Conservation (phyloP, 1,140 invertebrate species). For the Elymnias hypermnestra region DNA sequence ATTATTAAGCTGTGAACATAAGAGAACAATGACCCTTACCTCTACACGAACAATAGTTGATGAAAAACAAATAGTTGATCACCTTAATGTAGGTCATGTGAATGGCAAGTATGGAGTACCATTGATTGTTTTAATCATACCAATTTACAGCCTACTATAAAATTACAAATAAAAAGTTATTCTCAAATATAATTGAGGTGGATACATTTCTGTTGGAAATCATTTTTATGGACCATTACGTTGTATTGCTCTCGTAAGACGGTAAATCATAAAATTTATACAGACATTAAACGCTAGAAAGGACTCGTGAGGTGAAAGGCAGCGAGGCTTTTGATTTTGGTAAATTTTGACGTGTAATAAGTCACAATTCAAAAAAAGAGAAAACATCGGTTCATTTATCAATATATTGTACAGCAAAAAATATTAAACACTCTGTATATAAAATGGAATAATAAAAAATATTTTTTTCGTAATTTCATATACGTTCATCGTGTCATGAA, state of each 20-base stretch:
- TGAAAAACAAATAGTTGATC: constrained; percentile 14
- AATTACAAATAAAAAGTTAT: constrained; percentile 31
- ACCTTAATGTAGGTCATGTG: constrained; percentile 16
- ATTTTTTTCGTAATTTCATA: too few relatives aligned
- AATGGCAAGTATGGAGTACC: constrained; percentile 10
- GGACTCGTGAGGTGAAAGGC: constrained; percentile 46
- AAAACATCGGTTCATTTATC: background rate
- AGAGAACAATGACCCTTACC: constrained; percentile 6
- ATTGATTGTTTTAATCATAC: constrained; percentile 22
- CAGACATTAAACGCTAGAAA: constrained; percentile 45
- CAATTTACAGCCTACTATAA: constrained; percentile 28
- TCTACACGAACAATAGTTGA: constrained; percentile 6
- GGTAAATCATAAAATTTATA: constrained; percentile 47
- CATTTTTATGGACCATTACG: constrained; percentile 43
- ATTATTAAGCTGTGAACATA: background rate
- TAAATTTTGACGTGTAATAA: constrained; percentile 34
- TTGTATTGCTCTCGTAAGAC: constrained; percentile 27
- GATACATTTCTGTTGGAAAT: constrained; percentile 30
- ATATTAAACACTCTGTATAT: too few relatives aligned
- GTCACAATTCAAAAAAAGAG: too few relatives aligned
- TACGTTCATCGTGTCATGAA: too few relatives aligned
- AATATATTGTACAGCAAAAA: too few relatives aligned
- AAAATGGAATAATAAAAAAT: too few relatives aligned
- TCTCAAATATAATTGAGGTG: constrained; percentile 30
- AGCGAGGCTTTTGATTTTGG: constrained; percentile 34